Base-by-base conservation (phyloP, 2,888 invertebrate genomes). In the Caenorhabditis zanzibari region DNA sequence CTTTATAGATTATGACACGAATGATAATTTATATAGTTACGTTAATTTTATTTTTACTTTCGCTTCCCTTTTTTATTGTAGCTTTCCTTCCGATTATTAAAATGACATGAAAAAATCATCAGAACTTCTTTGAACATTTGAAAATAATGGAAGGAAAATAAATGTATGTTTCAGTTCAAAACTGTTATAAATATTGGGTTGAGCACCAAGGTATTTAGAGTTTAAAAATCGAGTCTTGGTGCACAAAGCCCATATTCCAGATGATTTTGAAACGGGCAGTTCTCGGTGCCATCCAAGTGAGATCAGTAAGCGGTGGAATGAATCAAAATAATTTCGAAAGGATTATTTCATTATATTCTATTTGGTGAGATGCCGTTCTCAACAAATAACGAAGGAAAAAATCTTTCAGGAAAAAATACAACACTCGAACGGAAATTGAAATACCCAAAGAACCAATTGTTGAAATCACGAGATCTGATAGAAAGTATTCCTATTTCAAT, bases 1-100 rank as follows among this genome's bases (percentile, higher is more conserved):
- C 41, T 54, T 24, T n/a, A 9, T 47, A 64, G 28, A 64, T 14
- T 28, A 59, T 59, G 61, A 41, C 24, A 41, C 19, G n/a, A 59
- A 47, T 35, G 28, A 72, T 72, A 59, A 71, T 56, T 49, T 59
- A 72, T 72, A 59, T 44, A 71, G 58, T 59, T 71, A 64, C 44
- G 14, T 72, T 59, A 41, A 58, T 58, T 41, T 58, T 58, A 26
- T 22, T 54, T 12, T 22, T 52, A n/a, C 52, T 26, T 63, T 73
- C 32, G 61, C 26, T 73, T 52, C 41, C 32, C n/a, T 16, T 26
- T 35, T 38, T 26, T 47, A n/a, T 52, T 56, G 16, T 56, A 26
- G 54, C 56, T 26, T n/a, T 58, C 14, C 16, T 49, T n/a, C 9
- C 61, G 38, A 38, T 12, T 68, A 22, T 35, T 32, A 44, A 38